Evolutionary conservation across 1,140 invertebrate genomes (phyloP).

Genomic region (Temnothorax curvispinosus): DNA sequence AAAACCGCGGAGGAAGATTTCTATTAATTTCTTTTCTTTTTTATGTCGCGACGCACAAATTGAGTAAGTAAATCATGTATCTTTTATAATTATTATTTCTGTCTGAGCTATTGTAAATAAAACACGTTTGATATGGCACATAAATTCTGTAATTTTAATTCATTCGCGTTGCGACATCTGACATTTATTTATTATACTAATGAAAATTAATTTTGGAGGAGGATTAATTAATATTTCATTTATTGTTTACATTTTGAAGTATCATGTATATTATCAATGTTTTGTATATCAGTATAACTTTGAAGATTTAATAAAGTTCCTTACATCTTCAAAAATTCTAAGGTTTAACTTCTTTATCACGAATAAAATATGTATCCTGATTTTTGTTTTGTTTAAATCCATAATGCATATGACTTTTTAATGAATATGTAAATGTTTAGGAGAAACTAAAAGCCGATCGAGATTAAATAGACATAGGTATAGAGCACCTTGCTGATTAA

Average conservation of each 20-base stretch:
- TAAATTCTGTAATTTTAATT: background rate
- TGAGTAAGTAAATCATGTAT: background rate
- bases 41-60: background rate
- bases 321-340: background rate
- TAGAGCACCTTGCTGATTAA: background rate
- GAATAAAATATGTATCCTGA: background rate
- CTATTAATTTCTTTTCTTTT: slow-evolving; percentile 84
- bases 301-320: background rate
- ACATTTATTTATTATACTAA: background rate
- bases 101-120: slow-evolving; percentile 23
- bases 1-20: slow-evolving; percentile 88
- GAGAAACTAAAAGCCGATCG: background rate
- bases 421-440: background rate
- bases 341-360: background rate
- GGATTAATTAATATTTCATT: background rate
- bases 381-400: background rate
- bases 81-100: slow-evolving; percentile 26
- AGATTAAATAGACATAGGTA: background rate
- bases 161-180: background rate
- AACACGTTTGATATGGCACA: background rate
- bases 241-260: background rate
- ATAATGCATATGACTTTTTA: background rate
- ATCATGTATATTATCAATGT: background rate
- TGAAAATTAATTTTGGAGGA: background rate
- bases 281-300: slow-evolving; percentile 9